Evolutionary conservation across 1,140 invertebrate species (phyloP).

Genomic region (Drosophila sucinea): DNA sequence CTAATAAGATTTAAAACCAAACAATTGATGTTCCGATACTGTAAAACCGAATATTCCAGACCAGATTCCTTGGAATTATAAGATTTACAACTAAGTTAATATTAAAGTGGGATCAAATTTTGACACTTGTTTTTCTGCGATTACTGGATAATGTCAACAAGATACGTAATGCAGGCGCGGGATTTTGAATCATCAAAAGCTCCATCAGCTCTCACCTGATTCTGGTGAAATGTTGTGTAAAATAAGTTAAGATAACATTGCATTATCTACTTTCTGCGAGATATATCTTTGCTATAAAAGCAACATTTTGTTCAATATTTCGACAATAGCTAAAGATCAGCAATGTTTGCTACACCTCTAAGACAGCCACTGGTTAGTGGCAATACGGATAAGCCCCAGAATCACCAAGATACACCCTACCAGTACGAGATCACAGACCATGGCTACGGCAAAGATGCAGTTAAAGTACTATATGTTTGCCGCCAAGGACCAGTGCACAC

Average conservation of each 20-base stretch:
- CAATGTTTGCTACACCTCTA: constrained; percentile 49
- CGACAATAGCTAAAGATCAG: constrained; percentile 10
- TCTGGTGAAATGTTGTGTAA: not conserved
- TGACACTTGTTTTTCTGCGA: not conserved
- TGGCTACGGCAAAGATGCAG: constrained; percentile 89
- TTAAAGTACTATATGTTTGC: constrained; percentile 88
- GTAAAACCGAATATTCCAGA: not conserved
- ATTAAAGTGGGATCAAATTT: not conserved
- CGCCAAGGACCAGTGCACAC: constrained; percentile 86
- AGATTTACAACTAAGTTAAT: not conserved
- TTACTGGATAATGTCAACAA: constrained; percentile 1
- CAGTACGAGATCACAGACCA: constrained; percentile 86
- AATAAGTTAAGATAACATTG: not conserved
- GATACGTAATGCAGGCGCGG: not conserved
- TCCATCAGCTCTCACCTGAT: not conserved
- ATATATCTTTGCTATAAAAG: not conserved
- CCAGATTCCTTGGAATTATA: not conserved
- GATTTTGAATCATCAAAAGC: not conserved
- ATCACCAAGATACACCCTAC: constrained; percentile 30
- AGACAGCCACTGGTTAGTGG: constrained; percentile 26
- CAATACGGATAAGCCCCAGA: not conserved
- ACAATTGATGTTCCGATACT: not conserved
- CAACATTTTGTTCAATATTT: constrained; percentile 20
- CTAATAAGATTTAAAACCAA: not conserved
- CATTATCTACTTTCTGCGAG: not conserved